Evolutionary conservation across 2,888 invertebrate genomes (phyloP).

Genomic region (Hydrotaea cyrtoneurina): DNA sequence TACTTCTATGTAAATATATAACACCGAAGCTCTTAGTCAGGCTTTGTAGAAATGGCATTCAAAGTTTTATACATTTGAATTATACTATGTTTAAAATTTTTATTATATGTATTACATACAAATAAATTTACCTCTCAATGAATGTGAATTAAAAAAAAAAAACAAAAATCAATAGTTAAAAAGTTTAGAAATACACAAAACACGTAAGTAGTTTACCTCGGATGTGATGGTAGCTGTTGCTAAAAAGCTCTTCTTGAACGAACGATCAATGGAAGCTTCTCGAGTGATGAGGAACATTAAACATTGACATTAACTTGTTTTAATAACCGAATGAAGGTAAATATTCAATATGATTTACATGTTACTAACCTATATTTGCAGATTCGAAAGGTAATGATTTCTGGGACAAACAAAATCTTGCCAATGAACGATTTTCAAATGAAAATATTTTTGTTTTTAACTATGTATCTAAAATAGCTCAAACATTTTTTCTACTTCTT

Average conservation of each 20-base stretch:
- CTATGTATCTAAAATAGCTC: conserved; percentile 41
- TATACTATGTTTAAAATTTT: conserved; percentile 49
- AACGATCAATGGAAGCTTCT: neutral
- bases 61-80: conserved; percentile 35
- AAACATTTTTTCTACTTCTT: conserved; percentile 49
- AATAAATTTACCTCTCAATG: conserved; percentile 59
- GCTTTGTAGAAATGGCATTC: conserved; percentile 6
- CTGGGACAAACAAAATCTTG: neutral
- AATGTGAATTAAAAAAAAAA: conserved; percentile 44
- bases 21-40: conserved; percentile 30
- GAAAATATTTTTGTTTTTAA: conserved; percentile 13
- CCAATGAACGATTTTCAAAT: neutral
- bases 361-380: conserved; percentile 63
- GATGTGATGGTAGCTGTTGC: neutral
- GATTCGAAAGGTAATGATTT: conserved; percentile 1
- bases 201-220: conserved; percentile 59
- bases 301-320: neutral
- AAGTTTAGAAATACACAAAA: conserved; percentile 21
- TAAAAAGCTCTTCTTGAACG: neutral
- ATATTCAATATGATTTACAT: conserved; percentile 39
- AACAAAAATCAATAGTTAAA: conserved; percentile 29
- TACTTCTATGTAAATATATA: conserved; percentile 19
- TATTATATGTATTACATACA: conserved; percentile 58
- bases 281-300: neutral
- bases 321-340: conserved; percentile 51